Conservation (phyloP, 1,140 invertebrate species). For the Heliconius nattereri region DNA sequence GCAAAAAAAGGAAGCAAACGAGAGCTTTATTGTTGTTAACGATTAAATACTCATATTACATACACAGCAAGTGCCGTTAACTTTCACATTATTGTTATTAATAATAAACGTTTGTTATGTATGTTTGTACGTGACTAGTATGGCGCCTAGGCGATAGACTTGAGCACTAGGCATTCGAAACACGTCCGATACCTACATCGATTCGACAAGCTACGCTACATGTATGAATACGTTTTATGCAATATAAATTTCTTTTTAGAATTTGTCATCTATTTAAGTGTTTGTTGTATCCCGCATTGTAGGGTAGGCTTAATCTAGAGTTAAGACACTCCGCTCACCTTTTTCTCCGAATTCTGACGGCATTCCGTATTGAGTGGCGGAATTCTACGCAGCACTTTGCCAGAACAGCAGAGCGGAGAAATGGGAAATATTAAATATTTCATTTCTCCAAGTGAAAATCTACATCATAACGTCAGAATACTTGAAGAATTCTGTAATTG, state of each 20-base stretch:
- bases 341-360: too few species aligned
- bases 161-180: conserved; percentile 48
- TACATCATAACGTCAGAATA: too few species aligned
- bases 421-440: too few species aligned
- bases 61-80: conserved; percentile 33
- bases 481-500: too few species aligned
- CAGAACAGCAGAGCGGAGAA: too few species aligned
- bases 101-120: conserved; percentile 48
- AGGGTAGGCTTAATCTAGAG: too few species aligned
- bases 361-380: too few species aligned
- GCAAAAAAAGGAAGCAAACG: background rate
- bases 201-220: conserved; percentile 47
- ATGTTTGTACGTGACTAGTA: conserved; percentile 53
- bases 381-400: too few species aligned
- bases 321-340: too few species aligned
- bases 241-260: background rate
- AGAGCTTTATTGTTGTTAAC: background rate
- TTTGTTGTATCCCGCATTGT: too few species aligned
- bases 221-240: background rate
- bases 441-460: too few species aligned
- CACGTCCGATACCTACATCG: conserved; percentile 53
- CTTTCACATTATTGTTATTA: conserved; percentile 48
- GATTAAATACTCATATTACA: background rate
- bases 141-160: conserved; percentile 45
- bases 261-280: background rate